Base-by-base conservation (phyloP, 2,797 vertebrate species). In the Enteromius paludinosus region DNA sequence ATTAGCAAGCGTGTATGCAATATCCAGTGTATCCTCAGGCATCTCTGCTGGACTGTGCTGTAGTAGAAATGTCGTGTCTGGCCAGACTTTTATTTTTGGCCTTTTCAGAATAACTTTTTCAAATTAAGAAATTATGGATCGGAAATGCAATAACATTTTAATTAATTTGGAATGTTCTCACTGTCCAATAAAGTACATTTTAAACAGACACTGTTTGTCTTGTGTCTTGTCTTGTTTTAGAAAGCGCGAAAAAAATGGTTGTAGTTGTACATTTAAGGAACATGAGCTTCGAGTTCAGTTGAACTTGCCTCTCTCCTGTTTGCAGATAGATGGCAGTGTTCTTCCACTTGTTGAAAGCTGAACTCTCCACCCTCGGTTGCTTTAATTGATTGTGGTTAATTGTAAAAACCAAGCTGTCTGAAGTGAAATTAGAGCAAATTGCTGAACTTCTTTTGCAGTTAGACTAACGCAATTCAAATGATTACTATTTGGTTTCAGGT, bases 1-100 rank as follows among this genome's bases (percentile, higher is more conserved):
- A 81, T 90, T 84, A 78, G 84, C 78, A 75, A 75, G 82, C 84
- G 81, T 87, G 82, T 77, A 88, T 87, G 84, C 87, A 89, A 83
- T 85, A 68, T 85, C 17, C 71, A 84, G 65, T 73, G 54, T 61
- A 68, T 84, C 72, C 81, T 84, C 85, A 86, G 83, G 79, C 72
- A 45, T 89, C 87, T 90, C 69, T 84, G 74, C 86, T 89, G 77
- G 86, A 81, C 54, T 49, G 45, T 80, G 74, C 61, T 81, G 71
- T 78, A 84, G 47, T 88, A 75, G 65, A 84, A 77, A 61, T 47
- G 87, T 86, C 85, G 54, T 81, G 83, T 83, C 85, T 79, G 69
- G 88, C 61, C 73, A 78, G 23, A 73, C 41, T 79, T 83, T 73
- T 45, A 49, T 3, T 85, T 87, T 87, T 82, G 69, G 77, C 87